These are phyloP conservation scores for Caretta caretta DNA, from an alignment of 2,113 vertebrate genomes.

Conservation along the genomic window DNA sequence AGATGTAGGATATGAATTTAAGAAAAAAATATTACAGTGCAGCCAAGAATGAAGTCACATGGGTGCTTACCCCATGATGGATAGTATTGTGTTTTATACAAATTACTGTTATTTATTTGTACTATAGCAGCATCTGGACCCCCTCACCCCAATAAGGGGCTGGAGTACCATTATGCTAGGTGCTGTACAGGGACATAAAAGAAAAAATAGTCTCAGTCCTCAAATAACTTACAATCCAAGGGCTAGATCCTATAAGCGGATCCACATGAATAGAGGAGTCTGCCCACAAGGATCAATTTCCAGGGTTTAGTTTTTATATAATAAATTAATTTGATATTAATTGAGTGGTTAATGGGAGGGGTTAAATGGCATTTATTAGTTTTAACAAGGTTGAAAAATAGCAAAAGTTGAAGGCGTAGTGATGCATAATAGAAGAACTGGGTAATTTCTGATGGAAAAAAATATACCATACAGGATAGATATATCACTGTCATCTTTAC, in stretches of 20 bases:
- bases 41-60: constrained; percentile 9
- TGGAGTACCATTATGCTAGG: not conserved
- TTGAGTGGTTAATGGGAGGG: not conserved
- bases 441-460: not conserved
- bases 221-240: not conserved
- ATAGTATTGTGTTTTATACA: not conserved
- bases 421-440: not conserved
- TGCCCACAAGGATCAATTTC: not conserved
- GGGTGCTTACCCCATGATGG: not conserved
- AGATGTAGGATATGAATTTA: not conserved
- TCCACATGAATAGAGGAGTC: fast-evolving
- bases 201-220: not conserved
- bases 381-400: not conserved
- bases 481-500: not conserved
- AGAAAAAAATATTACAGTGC: not conserved
- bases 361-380: not conserved
- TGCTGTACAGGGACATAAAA: fast-evolving
- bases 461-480: not conserved
- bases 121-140: not conserved
- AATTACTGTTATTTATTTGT: not conserved
- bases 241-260: constrained; percentile 23
- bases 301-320: not conserved
- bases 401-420: not conserved
- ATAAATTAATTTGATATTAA: constrained; percentile 25
- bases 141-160: not conserved